Conservation (phyloP, 2,113 vertebrate genomes). For the Prietella phreatophila region DNA sequence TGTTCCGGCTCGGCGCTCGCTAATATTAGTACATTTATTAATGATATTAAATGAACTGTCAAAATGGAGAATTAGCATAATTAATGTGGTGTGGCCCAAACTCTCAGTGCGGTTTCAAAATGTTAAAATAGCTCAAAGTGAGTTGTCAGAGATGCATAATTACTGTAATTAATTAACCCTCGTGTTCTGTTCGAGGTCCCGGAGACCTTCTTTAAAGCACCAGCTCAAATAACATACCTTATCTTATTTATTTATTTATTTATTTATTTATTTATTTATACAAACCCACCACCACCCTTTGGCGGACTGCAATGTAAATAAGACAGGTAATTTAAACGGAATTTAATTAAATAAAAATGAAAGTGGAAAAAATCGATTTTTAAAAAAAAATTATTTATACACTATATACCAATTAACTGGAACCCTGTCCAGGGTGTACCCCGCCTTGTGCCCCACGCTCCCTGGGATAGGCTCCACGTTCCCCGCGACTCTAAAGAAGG, state of each 20-base stretch:
- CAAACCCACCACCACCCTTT: not conserved
- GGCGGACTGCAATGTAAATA: not conserved
- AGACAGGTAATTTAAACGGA: not conserved
- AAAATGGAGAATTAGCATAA: slow-evolving; percentile 74
- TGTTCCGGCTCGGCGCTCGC: slow-evolving; percentile 61
- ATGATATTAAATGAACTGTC: slow-evolving; percentile 77
- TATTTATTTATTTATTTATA: not conserved
- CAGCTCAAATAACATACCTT: not conserved
- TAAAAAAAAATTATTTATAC: too few species aligned
- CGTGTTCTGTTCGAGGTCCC: not conserved
- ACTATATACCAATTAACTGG: too few species aligned
- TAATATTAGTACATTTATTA: slow-evolving; percentile 78
- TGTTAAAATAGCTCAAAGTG: slow-evolving; percentile 62
- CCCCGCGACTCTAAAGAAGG: too few species aligned
- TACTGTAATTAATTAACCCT: slow-evolving; percentile 68
- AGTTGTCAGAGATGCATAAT: slow-evolving; percentile 70
- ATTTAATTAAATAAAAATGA: too few species aligned
- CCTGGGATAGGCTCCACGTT: too few species aligned
- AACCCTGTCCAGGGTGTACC: too few species aligned
- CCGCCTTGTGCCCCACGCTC: too few species aligned
- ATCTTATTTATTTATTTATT: not conserved
- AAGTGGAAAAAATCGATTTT: too few species aligned
- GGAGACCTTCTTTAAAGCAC: not conserved
- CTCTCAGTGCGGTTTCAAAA: slow-evolving; percentile 69
- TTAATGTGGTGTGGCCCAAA: slow-evolving; percentile 70